Evolutionary conservation across 2,113 vertebrate genomes (phyloP).

Genomic region (Tricholaema leucomelas): DNA sequence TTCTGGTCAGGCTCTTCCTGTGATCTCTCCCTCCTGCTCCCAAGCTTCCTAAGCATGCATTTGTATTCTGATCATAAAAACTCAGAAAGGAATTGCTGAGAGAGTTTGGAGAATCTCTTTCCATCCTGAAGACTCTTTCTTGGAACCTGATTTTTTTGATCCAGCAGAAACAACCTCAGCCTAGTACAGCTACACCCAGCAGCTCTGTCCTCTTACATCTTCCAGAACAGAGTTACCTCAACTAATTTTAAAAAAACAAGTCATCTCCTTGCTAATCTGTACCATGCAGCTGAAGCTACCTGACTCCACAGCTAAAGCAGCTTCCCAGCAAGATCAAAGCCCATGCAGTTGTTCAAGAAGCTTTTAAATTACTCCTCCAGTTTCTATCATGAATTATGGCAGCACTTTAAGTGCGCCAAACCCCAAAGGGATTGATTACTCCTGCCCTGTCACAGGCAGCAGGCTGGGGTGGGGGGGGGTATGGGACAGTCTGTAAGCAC

Average conservation of each 20-base stretch:
- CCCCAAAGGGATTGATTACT: conserved; percentile 18
- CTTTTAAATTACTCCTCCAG: conserved; percentile 22
- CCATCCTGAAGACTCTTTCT: neutral
- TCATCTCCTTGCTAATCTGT: neutral
- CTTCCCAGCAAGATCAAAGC: conserved; percentile 27
- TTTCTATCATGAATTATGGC: conserved; percentile 23
- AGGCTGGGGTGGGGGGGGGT: neutral
- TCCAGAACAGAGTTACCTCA: neutral
- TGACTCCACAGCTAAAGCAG: neutral
- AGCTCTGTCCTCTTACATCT: neutral
- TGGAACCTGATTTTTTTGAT: neutral
- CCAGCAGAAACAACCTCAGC: neutral
- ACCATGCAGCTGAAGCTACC: neutral
- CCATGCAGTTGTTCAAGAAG: neutral
- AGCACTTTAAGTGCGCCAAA: conserved; percentile 3
- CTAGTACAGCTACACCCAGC: neutral
- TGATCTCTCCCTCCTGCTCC: neutral
- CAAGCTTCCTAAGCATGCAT: neutral
- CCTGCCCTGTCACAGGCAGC: conserved; percentile 20
- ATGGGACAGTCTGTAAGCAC: neutral
- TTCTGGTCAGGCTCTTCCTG: neutral
- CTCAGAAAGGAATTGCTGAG: no score
- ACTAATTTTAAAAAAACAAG: neutral
- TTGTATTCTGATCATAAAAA: neutral
- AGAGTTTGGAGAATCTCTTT: no score